Evolutionary conservation across 2,113 vertebrate species (phyloP).

Genomic region (Rissa tridactyla): DNA sequence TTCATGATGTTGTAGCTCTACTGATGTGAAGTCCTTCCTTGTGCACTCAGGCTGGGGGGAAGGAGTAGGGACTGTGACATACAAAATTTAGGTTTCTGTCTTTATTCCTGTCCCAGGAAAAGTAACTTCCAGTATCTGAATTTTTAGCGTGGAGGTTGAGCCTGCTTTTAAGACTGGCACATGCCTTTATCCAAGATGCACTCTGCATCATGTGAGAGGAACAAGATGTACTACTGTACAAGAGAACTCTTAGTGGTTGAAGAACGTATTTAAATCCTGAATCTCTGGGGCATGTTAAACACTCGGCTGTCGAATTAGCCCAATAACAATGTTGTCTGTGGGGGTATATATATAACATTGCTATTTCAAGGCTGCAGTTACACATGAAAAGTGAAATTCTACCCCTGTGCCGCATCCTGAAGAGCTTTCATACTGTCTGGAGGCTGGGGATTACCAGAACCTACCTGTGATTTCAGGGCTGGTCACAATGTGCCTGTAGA

Average conservation of each 20-base stretch:
- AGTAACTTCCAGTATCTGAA: neutral
- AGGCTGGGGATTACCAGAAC: neutral
- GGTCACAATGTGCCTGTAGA: neutral
- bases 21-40: neutral
- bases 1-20: neutral
- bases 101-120: neutral
- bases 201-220: neutral
- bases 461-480: neutral
- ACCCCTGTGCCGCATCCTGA: neutral
- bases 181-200: neutral
- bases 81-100: neutral
- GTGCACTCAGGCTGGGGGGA: fast-evolving
- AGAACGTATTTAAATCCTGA: neutral
- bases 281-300: neutral
- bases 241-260: neutral
- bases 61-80: neutral
- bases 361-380: neutral
- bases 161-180: neutral
- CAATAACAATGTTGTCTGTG: neutral
- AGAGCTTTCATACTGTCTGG: neutral
- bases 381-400: neutral
- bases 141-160: neutral
- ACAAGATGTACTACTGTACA: neutral
- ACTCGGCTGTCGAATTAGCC: neutral
- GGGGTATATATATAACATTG: neutral